phyloP scores from a whole-genome alignment of 1,140 invertebrate species.

The Heterodera schachtii region DNA sequence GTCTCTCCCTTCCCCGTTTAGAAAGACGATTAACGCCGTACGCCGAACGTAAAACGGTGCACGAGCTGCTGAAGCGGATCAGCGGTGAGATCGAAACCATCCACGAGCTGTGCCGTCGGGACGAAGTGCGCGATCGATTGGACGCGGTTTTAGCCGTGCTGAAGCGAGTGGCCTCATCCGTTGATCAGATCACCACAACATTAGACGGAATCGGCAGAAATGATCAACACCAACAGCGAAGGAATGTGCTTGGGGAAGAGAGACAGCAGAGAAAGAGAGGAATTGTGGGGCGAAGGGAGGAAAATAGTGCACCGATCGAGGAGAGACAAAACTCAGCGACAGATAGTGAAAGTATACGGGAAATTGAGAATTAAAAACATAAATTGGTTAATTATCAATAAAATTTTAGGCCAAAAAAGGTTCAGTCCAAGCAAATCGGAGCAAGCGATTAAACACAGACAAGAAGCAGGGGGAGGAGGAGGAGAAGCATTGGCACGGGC shows the following conservation, averaged over 20 bases:
- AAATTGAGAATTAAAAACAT: neutral
- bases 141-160: conserved; percentile 48
- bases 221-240: neutral
- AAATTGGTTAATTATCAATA: neutral
- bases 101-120: conserved; percentile 51
- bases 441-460: conserved; percentile 17
- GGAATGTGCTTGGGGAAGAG: neutral
- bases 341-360: neutral
- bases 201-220: neutral
- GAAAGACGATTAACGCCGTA: conserved; percentile 36
- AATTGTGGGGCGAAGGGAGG: too few species aligned
- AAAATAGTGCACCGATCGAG: too few species aligned
- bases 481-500: neutral
- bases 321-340: neutral
- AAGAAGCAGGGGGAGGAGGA: neutral
- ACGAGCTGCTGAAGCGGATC: conserved; percentile 53
- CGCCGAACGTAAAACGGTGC: conserved; percentile 44
- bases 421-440: conserved; percentile 10
- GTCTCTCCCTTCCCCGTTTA: neutral
- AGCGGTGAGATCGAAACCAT: conserved; percentile 59
- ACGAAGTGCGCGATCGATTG: conserved; percentile 43
- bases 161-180: conserved; percentile 17
- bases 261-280: neutral
- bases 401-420: neutral
- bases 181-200: conserved; percentile 22